A percentile compares a stretch with the other conserved stretches of the same genome.
Evolutionary conservation across 1,140 invertebrate genomes (phyloP).

Genomic region (Zaprionus vittiger): DNA sequence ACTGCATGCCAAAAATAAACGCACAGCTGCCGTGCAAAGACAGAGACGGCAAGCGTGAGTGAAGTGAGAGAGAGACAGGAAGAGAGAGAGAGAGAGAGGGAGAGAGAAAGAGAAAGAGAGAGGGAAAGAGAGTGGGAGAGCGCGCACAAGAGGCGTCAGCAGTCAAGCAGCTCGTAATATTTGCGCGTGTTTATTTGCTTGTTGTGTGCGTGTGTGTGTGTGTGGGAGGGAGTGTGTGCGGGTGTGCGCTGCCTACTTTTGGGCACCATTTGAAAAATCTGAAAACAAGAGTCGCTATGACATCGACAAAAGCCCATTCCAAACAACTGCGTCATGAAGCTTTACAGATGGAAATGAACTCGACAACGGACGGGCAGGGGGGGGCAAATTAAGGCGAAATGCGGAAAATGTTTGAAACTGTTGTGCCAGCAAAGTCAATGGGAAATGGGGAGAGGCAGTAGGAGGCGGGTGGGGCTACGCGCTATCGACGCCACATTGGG

Average conservation of each 20-base stretch:
- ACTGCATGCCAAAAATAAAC: constrained; percentile 61
- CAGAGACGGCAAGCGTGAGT: background rate
- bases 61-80: background rate
- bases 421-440: background rate
- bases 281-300: constrained; percentile 35
- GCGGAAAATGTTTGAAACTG: constrained; percentile 4
- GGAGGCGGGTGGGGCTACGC: background rate
- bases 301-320: constrained; percentile 45
- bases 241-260: constrained; percentile 45
- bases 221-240: background rate
- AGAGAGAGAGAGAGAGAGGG: constrained; percentile 10
- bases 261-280: constrained; percentile 54
- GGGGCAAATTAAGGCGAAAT: background rate
- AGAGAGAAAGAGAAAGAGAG: background rate
- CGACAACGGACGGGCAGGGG: background rate
- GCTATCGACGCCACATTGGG: constrained; percentile 31
- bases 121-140: background rate
- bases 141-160: constrained; percentile 20
- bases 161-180: constrained; percentile 60
- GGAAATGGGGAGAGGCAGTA: background rate
- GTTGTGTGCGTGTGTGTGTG: constrained; percentile 25
- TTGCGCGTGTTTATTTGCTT: constrained; percentile 66
- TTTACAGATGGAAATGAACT: constrained; percentile 11
- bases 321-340: constrained; percentile 41
- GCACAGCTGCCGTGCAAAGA: constrained; percentile 33